Percentiles rank a stretch among this genome's conserved stretches.
Conservation (phyloP, 2,797 vertebrate genomes). For the Toxotes lorentzi region DNA sequence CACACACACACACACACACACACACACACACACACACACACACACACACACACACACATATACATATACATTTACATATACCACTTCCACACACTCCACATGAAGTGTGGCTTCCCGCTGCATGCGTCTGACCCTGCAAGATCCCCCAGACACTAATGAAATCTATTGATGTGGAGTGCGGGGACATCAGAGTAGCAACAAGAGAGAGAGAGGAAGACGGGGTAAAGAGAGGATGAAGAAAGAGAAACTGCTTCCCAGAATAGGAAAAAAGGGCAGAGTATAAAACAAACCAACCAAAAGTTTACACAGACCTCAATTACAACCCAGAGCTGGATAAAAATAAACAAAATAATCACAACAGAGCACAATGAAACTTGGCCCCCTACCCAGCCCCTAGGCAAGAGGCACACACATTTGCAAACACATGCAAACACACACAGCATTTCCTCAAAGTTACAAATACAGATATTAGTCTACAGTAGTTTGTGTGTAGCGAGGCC, state of each 20-base stretch:
- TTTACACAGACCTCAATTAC: constrained; percentile 85
- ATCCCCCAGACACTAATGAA: constrained; percentile 86
- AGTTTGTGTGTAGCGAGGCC: constrained; percentile 36
- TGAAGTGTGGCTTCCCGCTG: constrained; percentile 73
- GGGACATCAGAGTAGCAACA: constrained; percentile 80
- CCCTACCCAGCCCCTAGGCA: constrained; percentile 60
- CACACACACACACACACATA: constrained; percentile 52
- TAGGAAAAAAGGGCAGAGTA: constrained; percentile 69
- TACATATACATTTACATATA: constrained; percentile 43
- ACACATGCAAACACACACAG: constrained; percentile 10
- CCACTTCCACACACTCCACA: constrained; percentile 80
- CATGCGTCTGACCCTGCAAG: constrained; percentile 80
- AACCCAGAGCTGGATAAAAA: constrained; percentile 81
- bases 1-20: constrained; percentile 56
- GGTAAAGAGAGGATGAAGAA: constrained; percentile 62
- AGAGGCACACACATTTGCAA: constrained; percentile 21
- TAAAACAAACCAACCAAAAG: constrained; percentile 78
- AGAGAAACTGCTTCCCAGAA: constrained; percentile 75
- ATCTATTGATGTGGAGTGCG: constrained; percentile 86
- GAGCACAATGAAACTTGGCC: constrained; percentile 72
- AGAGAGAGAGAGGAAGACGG: constrained; percentile 57
- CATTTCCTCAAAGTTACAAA: constrained; percentile 57
- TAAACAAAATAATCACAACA: constrained; percentile 85
- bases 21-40: constrained; percentile 45
- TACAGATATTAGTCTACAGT: constrained; percentile 50